phyloP scores from a whole-genome alignment of 2,113 vertebrate species.

The Aspiorhynchus laticeps region DNA sequence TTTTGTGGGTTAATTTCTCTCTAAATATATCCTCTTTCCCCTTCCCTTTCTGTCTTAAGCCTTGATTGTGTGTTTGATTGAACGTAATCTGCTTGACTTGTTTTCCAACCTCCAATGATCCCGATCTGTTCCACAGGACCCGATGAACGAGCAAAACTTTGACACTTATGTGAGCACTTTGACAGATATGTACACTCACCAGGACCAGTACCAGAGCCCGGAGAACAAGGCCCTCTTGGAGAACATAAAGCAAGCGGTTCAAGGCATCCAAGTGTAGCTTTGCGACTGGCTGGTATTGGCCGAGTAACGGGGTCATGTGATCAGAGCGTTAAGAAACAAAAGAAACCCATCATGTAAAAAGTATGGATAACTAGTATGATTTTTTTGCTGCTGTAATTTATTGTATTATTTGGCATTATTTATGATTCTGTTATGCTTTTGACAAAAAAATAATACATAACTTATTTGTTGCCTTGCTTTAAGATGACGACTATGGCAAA shows the following conservation, averaged over 20 bases:
- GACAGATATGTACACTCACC: slow-evolving; percentile 99
- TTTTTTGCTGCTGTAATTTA: slow-evolving; percentile 83
- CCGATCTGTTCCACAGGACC: slow-evolving; percentile 84
- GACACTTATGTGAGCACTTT: slow-evolving; percentile 98
- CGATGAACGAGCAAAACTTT: slow-evolving; percentile 99
- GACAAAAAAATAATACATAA: slow-evolving; percentile 58
- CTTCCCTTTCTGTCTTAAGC: slow-evolving; percentile 37
- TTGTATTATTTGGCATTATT: slow-evolving; percentile 64
- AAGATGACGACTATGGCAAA: slow-evolving; percentile 83
- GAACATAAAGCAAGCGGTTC: slow-evolving; percentile 99
- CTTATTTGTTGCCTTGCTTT: slow-evolving; percentile 90
- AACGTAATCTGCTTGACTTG: not conserved
- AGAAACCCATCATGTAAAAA: slow-evolving; percentile 72
- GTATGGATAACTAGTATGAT: slow-evolving; percentile 84
- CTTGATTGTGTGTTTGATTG: not conserved
- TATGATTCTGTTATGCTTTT: slow-evolving; percentile 67
- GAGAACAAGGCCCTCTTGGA: slow-evolving; percentile 99
- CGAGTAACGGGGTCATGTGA: slow-evolving; percentile 74
- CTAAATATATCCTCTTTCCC: slow-evolving; percentile 35
- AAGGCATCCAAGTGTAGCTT: slow-evolving; percentile 97
- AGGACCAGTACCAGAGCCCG: slow-evolving; percentile 99
- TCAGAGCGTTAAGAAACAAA: slow-evolving; percentile 58
- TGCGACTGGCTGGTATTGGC: slow-evolving; percentile 55
- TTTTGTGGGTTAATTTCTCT: slow-evolving; percentile 29
- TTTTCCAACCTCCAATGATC: slow-evolving; percentile 41